Percentiles rank a stretch among this genome's conserved stretches.
phyloP scores from a whole-genome alignment of 2,113 vertebrate species.

The Xenopus laevis region DNA sequence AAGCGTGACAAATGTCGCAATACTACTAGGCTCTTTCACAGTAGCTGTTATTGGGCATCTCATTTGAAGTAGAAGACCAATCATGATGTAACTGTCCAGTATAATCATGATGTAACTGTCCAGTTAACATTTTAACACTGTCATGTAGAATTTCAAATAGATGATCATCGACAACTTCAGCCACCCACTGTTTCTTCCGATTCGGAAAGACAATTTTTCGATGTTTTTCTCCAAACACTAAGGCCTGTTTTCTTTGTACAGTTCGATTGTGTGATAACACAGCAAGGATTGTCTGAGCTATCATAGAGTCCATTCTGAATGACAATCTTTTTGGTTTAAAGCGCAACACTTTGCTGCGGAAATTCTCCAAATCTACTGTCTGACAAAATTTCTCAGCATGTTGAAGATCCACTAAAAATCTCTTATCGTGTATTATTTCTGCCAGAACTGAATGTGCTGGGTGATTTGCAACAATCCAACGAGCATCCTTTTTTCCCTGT shows the following conservation, averaged over 20 bases:
- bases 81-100: no score
- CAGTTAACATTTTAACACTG: no score
- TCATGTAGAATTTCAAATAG: no score
- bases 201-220: no score
- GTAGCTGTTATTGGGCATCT: no score
- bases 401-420: not conserved
- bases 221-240: not conserved
- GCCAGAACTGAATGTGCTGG: not conserved
- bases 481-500: not conserved
- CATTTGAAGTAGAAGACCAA: no score
- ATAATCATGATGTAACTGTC: no score
- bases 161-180: no score
- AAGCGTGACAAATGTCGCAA: no score
- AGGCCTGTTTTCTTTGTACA: not conserved
- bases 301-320: not conserved
- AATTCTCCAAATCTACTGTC: not conserved
- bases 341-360: not conserved
- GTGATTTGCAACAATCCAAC: not conserved
- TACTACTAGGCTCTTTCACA: no score
- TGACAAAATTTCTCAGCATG: not conserved
- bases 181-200: no score
- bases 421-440: not conserved
- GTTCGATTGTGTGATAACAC: not conserved
- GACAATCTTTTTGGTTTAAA: not conserved
- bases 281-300: not conserved